phyloP scores from a whole-genome alignment of 2,888 invertebrate species.

The Nasonia oneida region DNA sequence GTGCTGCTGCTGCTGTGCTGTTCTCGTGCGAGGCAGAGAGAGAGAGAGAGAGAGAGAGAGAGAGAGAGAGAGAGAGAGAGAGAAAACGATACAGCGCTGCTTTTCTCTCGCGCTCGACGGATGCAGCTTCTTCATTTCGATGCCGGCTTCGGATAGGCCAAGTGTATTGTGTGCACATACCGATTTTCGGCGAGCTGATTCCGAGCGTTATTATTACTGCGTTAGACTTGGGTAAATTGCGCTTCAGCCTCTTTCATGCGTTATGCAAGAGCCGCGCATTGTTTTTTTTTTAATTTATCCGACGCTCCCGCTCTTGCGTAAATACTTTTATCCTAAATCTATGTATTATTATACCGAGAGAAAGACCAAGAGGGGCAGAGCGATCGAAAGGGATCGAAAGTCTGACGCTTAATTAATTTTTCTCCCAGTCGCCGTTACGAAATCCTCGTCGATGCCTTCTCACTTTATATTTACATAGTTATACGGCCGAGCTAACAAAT shows the following conservation, averaged over 20 bases:
- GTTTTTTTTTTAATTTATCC: not conserved
- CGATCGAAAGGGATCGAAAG: not conserved
- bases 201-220: too few species aligned
- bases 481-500: too few species aligned
- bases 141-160: not conserved
- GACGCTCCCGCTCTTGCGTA: not conserved
- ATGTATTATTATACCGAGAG: not conserved
- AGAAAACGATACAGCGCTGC: not conserved
- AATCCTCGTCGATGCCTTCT: not conserved
- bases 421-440: not conserved
- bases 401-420: not conserved
- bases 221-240: not conserved
- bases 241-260: not conserved
- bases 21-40: not conserved
- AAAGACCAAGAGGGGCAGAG: not conserved
- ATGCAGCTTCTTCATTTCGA: not conserved
- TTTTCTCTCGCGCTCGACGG: not conserved
- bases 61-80: not conserved
- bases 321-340: constrained; percentile 5
- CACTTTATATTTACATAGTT: too few species aligned
- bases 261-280: not conserved
- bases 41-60: not conserved
- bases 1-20: not conserved
- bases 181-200: not conserved
- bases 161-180: not conserved